These are phyloP conservation scores for Aphis gossypii DNA, from an alignment of 1,140 invertebrate genomes.

Conservation along the genomic window DNA sequence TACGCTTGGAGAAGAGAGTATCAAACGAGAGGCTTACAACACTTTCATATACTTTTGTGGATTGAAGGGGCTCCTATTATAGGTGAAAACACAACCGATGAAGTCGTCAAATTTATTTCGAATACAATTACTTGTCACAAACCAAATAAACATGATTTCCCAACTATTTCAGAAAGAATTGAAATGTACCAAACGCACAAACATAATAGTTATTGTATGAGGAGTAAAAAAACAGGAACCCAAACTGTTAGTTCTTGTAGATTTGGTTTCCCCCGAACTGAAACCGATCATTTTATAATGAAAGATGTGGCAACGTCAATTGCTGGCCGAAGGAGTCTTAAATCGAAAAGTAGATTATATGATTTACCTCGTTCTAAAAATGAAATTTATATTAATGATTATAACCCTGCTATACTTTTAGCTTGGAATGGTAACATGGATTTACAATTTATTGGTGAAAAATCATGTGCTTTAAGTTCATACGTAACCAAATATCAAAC, in stretches of 20 bases:
- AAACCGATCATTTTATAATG: not conserved
- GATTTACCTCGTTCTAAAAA: not conserved
- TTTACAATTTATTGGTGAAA: not conserved
- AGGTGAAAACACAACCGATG: not conserved
- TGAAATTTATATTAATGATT: not conserved
- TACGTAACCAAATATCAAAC: conserved; percentile 61
- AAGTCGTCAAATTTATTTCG: not conserved
- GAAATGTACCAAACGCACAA: not conserved
- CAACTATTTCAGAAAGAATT: not conserved
- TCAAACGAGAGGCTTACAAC: not conserved
- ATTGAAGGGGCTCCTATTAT: not conserved
- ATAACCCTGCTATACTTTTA: too few species aligned
- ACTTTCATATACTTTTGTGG: not conserved
- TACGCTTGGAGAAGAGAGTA: not conserved
- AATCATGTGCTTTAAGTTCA: not conserved
- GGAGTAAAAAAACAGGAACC: not conserved
- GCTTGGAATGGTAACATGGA: not conserved
- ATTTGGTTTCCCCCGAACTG: not conserved
- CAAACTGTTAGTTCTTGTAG: not conserved
- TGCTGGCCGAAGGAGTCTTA: not conserved
- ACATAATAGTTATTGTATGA: not conserved
- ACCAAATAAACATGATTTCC: not conserved
- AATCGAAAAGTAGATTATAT: not conserved
- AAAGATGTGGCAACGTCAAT: not conserved
- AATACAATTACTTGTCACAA: conserved; percentile 8